Percentiles rank a stretch among this genome's conserved stretches.
Evolutionary conservation across 35 echinoderm and acorn worm species (phyloP).

Genomic region (Heliocidaris erythrogramma): DNA sequence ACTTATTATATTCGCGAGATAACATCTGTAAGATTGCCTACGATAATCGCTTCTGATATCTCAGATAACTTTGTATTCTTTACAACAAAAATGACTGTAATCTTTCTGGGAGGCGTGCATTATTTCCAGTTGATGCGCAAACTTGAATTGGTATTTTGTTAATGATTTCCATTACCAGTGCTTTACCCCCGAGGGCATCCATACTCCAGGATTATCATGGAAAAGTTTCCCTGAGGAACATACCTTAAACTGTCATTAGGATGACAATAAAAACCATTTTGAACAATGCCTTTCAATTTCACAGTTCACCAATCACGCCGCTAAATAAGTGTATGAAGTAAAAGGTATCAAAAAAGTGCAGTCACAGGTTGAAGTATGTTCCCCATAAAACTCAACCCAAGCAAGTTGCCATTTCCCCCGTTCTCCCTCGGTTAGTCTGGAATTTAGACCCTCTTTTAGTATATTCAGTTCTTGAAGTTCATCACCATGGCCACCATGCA

Average conservation of each 20-base stretch:
- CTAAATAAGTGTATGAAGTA: not conserved
- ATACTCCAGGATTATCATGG: not conserved
- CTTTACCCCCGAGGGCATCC: not conserved
- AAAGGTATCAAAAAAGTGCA: constrained; percentile 1
- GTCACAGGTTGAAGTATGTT: constrained; percentile 17
- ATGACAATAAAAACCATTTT: constrained; percentile 42
- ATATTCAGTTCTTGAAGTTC: not conserved
- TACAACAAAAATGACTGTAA: constrained; percentile 30
- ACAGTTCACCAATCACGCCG: not conserved
- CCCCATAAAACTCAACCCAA: not conserved
- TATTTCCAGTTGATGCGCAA: not conserved
- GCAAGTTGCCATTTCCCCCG: not conserved
- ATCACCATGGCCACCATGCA: not conserved
- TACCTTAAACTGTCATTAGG: constrained; percentile 44
- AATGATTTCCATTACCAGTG: constrained; percentile 21
- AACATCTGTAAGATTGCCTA: not conserved
- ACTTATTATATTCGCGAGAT: not conserved
- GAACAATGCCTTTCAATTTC: constrained; percentile 51
- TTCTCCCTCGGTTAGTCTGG: not conserved
- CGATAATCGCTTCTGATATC: not conserved
- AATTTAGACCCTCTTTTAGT: not conserved
- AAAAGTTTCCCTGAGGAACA: constrained; percentile 6
- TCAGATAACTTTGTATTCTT: not conserved
- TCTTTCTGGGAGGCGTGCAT: constrained; percentile 14
- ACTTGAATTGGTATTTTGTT: not conserved